phyloP scores from a whole-genome alignment of 2,888 invertebrate genomes.

The Dolomedes plantarius region DNA sequence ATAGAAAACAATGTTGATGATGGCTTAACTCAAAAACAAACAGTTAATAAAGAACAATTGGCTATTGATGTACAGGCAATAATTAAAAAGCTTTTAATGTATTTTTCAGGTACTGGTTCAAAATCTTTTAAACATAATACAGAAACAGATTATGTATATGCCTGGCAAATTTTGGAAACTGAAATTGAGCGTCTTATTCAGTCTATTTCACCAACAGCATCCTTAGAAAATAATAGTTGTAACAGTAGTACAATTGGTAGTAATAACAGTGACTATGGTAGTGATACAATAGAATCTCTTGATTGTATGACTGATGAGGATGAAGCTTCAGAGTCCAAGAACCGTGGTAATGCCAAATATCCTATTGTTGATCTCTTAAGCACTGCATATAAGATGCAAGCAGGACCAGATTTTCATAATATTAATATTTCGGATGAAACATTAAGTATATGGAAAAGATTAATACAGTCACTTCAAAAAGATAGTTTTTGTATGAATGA shows the following conservation, averaged over 20 bases:
- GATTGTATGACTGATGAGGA: slow-evolving; percentile 72
- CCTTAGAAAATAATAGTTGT: slow-evolving; percentile 55
- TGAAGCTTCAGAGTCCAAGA: slow-evolving; percentile 46
- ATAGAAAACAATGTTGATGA: not conserved
- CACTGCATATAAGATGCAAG: slow-evolving; percentile 17
- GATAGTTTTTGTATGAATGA: slow-evolving; percentile 67
- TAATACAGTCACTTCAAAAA: slow-evolving; percentile 85
- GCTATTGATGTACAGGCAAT: slow-evolving; percentile 55
- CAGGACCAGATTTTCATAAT: slow-evolving; percentile 42
- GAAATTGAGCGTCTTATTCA: slow-evolving; percentile 72
- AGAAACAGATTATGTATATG: slow-evolving; percentile 47
- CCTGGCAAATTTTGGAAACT: slow-evolving; percentile 70
- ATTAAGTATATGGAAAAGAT: slow-evolving; percentile 88
- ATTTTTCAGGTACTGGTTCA: slow-evolving; percentile 41
- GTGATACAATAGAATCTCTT: slow-evolving; percentile 72
- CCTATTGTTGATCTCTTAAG: slow-evolving; percentile 28
- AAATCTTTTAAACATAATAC: slow-evolving; percentile 37
- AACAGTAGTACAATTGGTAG: slow-evolving; percentile 72
- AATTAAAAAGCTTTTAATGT: slow-evolving; percentile 57
- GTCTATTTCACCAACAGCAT: slow-evolving; percentile 69
- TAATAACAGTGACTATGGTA: slow-evolving; percentile 73
- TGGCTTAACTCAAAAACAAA: slow-evolving; percentile 5
- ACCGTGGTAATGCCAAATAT: slow-evolving; percentile 29
- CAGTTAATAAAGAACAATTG: slow-evolving; percentile 43
- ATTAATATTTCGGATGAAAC: slow-evolving; percentile 82